phyloP scores from a whole-genome alignment of 2,888 invertebrate species.

The Cheilosia vernalis region DNA sequence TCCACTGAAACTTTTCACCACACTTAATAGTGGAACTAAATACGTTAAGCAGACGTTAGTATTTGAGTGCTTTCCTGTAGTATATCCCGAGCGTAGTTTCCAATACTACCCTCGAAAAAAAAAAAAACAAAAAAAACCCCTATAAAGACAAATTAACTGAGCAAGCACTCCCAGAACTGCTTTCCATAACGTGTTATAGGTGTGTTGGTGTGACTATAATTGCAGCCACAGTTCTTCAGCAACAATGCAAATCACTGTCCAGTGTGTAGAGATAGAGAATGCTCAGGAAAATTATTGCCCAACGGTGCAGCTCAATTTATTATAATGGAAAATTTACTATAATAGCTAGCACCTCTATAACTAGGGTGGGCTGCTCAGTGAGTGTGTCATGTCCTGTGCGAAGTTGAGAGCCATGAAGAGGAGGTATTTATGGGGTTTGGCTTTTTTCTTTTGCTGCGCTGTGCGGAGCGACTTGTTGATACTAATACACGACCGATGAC shows the following conservation, averaged over 20 bases:
- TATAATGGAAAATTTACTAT: conserved; percentile 53
- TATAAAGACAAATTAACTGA: conserved; percentile 6
- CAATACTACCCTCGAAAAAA: background rate
- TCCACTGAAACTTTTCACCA: conserved; percentile 18
- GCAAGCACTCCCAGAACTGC: conserved; percentile 1
- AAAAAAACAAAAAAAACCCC: background rate
- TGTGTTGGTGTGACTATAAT: conserved; percentile 39
- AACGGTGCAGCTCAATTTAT: conserved; percentile 56
- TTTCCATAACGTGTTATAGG: background rate
- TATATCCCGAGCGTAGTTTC: conserved; percentile 2
- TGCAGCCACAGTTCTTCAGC: conserved; percentile 5
- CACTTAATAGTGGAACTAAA: background rate
- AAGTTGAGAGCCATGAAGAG: conserved; percentile 58
- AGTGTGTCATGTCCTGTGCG: conserved; percentile 61
- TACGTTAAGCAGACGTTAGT: background rate
- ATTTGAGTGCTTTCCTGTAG: background rate
- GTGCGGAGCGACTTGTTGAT: conserved; percentile 69
- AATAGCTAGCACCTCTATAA: conserved; percentile 45
- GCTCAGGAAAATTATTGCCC: conserved; percentile 46
- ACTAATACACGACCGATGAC: conserved; percentile 38
- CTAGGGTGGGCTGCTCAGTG: conserved; percentile 51
- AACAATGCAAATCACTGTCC: conserved; percentile 44
- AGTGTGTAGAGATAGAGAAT: conserved; percentile 27
- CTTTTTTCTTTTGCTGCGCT: conserved; percentile 38
- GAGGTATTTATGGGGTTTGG: conserved; percentile 48